Evolutionary conservation across 2,888 invertebrate species (phyloP), one percentile per base, ranked within the genome.

Genomic region (Platycnemis pennipes): DNA sequence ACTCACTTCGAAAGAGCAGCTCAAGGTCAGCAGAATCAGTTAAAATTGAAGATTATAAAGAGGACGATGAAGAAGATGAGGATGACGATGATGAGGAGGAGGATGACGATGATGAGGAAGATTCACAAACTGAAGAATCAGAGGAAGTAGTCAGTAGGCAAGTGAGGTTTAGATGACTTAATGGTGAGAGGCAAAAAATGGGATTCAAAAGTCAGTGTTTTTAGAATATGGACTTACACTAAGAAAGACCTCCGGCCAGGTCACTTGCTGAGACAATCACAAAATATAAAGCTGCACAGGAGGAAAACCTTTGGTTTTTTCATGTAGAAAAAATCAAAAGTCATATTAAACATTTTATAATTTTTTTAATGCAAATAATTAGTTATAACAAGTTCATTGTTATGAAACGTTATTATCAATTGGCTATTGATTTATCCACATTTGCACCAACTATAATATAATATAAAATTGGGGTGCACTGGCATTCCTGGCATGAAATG

Each of bases 11-110:
- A 95, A 96, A 95, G n/a, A 96, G 95, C 3, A 95, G 95, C n/a
- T 95, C 95, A 19, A 96, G 96, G 95, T 96, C 96, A 44, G 96
- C 96, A 2, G 96, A 96, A 89, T 96, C 96, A 19, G 95, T 96
- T 2, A 96, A 96, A 94, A 95, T 96, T 3, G 96, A 96, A 91
- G 96, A 96, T 85, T 96, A 96, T 94, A 96, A 95, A 42, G 95
- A 95, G 69, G 96, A 96, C 94, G 95, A 91, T 26, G 31, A 77
- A 77, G 77, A 77, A 37, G 89, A 89, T 8, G 91, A 91, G 63
- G 91, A 91, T 13, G 91, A 91, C 0, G 91, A 91, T 0, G 91
- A 91, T 26, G 63, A 63, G 2, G 63, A 69, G 7, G 63, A 63
- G 31, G 91, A 91, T 44, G 91, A 91, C 11, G 91, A 91, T 42